phyloP scores from a whole-genome alignment of 2,888 invertebrate species.

The Seira ritae region DNA sequence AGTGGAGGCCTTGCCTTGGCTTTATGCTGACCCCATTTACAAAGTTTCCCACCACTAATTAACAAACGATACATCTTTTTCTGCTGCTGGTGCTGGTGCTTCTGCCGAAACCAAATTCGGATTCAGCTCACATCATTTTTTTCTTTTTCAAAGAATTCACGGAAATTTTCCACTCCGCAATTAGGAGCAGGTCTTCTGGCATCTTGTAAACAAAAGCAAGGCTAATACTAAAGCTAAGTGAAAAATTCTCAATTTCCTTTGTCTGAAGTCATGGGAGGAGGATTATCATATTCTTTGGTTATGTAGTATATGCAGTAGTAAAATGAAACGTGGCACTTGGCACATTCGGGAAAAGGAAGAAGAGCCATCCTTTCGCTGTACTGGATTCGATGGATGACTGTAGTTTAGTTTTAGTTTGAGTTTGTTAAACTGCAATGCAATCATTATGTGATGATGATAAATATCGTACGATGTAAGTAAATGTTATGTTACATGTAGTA shows the following conservation, averaged over 20 bases:
- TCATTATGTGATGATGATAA: conserved; percentile 17
- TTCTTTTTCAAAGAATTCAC: conserved; percentile 38
- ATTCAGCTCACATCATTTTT: too few relatives aligned
- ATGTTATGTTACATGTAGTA: not conserved
- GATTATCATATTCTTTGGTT: conserved; percentile 23
- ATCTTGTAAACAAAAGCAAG: conserved; percentile 19
- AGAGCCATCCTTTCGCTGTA: not conserved
- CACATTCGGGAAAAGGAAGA: conserved; percentile 16
- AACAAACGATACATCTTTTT: not conserved
- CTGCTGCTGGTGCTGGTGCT: too few relatives aligned
- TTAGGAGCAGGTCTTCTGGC: conserved; percentile 29
- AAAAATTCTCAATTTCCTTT: conserved; percentile 30
- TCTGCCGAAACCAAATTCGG: too few relatives aligned
- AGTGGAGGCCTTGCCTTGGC: not conserved
- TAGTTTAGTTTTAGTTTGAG: conserved; percentile 15
- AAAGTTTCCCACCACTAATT: not conserved
- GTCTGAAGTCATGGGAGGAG: conserved; percentile 26
- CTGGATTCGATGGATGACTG: not conserved
- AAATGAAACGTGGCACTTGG: conserved; percentile 12
- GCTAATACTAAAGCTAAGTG: not conserved
- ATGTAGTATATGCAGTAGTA: conserved; percentile 1
- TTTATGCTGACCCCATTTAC: not conserved
- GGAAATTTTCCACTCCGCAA: conserved; percentile 48
- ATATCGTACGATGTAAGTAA: conserved; percentile 51
- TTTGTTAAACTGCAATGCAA: conserved; percentile 47